Evolutionary conservation across 2,797 vertebrate genomes (phyloP).

Genomic region (Odontamblyopus rebecca): DNA sequence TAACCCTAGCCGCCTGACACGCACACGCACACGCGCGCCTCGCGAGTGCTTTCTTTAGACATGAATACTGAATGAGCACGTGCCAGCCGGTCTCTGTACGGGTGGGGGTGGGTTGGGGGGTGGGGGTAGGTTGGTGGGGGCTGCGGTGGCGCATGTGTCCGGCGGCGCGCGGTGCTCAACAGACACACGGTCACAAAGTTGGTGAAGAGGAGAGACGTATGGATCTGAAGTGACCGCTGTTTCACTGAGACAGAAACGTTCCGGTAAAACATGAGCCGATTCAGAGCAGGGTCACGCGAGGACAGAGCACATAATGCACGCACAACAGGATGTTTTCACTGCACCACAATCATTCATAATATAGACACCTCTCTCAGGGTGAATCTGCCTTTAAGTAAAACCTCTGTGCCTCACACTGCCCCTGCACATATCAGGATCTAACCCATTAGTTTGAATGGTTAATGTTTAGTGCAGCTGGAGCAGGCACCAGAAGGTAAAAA

Average conservation of each 20-base stretch:
- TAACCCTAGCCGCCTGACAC: conserved; percentile 42
- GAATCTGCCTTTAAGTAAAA: not conserved
- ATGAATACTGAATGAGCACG: conserved; percentile 23
- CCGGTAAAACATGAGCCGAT: conserved; percentile 23
- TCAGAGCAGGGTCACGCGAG: conserved; percentile 14
- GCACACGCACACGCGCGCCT: conserved; percentile 41
- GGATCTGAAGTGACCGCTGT: conserved; percentile 25
- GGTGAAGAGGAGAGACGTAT: conserved; percentile 12
- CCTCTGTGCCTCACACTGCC: too few species aligned
- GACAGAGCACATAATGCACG: not conserved
- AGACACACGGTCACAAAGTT: conserved; percentile 22
- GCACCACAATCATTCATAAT: not conserved
- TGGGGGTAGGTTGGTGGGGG: too few species aligned
- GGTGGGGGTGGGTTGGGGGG: too few species aligned
- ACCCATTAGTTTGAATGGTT: too few species aligned
- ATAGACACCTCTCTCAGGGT: not conserved
- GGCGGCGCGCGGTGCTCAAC: conserved; percentile 27
- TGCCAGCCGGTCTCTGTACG: conserved; percentile 1
- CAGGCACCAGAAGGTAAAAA: not conserved
- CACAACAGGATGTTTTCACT: not conserved
- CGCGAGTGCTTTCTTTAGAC: conserved; percentile 30
- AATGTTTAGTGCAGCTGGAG: too few species aligned
- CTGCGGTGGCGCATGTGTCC: conserved; percentile 23
- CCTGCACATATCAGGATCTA: too few species aligned
- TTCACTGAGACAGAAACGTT: conserved; percentile 7